phyloP scores from a whole-genome alignment of 2,797 vertebrate genomes.

The Hapalemur alaotrensis region DNA sequence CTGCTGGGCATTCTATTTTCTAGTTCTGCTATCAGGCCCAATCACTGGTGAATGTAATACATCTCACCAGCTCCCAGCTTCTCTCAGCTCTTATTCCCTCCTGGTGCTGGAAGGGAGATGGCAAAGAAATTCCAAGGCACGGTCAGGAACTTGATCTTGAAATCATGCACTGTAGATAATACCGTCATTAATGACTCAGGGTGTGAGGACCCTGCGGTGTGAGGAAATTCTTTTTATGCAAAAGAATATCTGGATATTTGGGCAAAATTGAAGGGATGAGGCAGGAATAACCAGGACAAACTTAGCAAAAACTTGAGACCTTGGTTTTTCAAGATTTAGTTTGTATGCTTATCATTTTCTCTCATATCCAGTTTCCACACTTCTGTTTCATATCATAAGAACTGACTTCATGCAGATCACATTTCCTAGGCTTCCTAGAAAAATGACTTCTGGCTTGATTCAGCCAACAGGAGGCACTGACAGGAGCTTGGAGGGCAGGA shows the following conservation, averaged over 20 bases:
- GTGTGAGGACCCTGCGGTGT: not conserved
- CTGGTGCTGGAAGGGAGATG: not conserved
- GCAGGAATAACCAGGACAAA: not conserved
- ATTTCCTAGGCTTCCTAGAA: not conserved
- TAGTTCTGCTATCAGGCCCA: not conserved
- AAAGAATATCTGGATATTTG: not conserved
- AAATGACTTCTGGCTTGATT: not conserved
- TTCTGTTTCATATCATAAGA: not conserved
- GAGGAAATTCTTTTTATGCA: not conserved
- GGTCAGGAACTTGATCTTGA: not conserved
- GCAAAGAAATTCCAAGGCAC: not conserved
- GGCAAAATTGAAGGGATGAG: not conserved
- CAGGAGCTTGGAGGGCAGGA: not conserved
- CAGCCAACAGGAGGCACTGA: not conserved
- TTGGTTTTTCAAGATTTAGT: not conserved
- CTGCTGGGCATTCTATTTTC: not conserved
- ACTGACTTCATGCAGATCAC: not conserved
- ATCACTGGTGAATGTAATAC: not conserved
- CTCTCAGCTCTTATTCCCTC: not conserved
- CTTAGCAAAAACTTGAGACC: not conserved
- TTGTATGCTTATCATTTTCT: not conserved
- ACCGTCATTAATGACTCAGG: not conserved
- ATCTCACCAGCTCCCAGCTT: not conserved
- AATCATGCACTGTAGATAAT: not conserved
- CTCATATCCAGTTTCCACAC: not conserved